Evolutionary conservation across 2,888 invertebrate genomes (phyloP), one percentile per base, ranked within the genome.

Genomic region (Terebella lapidaria): DNA sequence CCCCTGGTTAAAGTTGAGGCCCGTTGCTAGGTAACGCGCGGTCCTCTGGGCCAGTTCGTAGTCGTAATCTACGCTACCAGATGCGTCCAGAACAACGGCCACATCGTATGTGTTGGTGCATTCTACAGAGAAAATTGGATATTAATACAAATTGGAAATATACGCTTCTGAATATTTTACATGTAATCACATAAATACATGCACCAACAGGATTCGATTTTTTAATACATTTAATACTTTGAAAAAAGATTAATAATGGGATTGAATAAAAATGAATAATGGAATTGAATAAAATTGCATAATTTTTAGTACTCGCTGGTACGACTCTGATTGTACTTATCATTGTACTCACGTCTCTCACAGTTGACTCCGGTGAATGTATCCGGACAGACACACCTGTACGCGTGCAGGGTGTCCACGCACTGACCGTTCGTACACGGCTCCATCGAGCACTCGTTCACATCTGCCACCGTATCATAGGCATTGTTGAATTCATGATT

Each of bases 341-440:
- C n/a, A n/a, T n/a, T n/a, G n/a, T 15, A 57, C 47, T 47, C 35
- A 63, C 64, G 20, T 59, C 58, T 46, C 57, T 74, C 71, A 67
- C 78, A 78, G 29, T 66, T 66, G 1, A 58, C 53, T 2, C 77
- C 78, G 45, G 72, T 69, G 65, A 69, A 75, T n/a, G 70, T 70
- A 25, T 65, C 59, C 2, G 64, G 64, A 63, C 78, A 78, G n/a
- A 57, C 60, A 63, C 78, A 78, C 24, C 57, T 58, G 63, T 69
- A 73, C 18, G 69, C 66, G 10, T 72, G 74, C 2, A 66, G 67
- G 1, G 60, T 64, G 59, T 74, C 71, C 29, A 66, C 51, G 75
- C 95, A 96, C 69, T 88, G 88, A 0, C 90, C 92, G 70, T 87
- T 86, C 67, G 87, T 86, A 76, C 95, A 96, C 3, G 94, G 94